Evolutionary conservation across 2,113 vertebrate species (phyloP), one percentile per base, ranked within the genome.

Genomic region (Campylorhamphus procurvoides): DNA sequence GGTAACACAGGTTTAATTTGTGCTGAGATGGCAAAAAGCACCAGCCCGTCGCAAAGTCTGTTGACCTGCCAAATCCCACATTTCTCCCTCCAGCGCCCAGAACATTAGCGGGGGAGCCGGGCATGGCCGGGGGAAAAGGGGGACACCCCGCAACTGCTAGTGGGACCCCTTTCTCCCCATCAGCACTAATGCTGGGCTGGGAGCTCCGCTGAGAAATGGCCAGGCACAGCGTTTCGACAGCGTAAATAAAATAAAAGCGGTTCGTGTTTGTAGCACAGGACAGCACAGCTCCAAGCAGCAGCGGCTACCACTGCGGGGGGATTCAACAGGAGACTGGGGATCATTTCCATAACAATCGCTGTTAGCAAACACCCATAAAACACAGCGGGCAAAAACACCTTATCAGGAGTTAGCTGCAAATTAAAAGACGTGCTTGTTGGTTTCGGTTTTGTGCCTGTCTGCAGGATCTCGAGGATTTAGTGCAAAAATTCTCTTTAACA

Each of bases 271-370:
- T 60, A 35, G 69, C 40, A 3, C 47, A 40, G 69, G 31, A n/a
- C 56, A 71, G 63, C 46, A 15, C 67, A 76, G 68, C 33, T 56
- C 60, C 71, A 37, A 40, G 73, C 64, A 68, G 86, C 72, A 60
- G 62, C 64, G 75, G 63, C 27, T 63, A 84, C 76, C 63, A 84
- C 92, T 14, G 55, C 68, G 24, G 44, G 75, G 67, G n/a, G 8
- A 84, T 74, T 22, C 50, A 14, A 58, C 72, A 44, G 72, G 47
- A 90, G 35, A 80, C 83, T 40, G 23, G 76, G 71, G 37, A 25
- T 69, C 12, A 77, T 88, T 90, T 94, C 72, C 68, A 58, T 89
- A 69, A 89, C 59, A 89, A 92, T 73, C 37, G 18, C 63, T 73
- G 46, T 77, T 86, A 86, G 40, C 46, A 69, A 94, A 92, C 59